Percentiles rank a stretch among this genome's conserved stretches.
phyloP scores from a whole-genome alignment of 2,888 invertebrate species.

The Hipparchia sbordonii region DNA sequence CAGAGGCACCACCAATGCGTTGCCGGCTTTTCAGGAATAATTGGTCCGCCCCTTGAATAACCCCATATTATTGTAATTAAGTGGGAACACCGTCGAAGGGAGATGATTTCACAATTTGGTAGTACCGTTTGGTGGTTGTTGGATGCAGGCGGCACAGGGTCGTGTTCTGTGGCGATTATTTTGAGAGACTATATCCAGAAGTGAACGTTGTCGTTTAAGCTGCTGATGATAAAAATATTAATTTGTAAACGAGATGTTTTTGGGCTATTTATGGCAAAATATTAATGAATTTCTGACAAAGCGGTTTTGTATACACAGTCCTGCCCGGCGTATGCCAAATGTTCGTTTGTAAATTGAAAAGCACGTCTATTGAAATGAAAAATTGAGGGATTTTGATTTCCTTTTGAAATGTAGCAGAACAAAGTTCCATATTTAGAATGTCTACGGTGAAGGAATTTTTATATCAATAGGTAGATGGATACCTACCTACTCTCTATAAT shows the following conservation, averaged over 20 bases:
- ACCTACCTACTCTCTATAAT: no score
- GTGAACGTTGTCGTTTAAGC: no score
- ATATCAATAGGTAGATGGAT: background rate
- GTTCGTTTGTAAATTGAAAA: conserved; percentile 9
- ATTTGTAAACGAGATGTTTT: background rate
- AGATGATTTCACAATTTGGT: no score
- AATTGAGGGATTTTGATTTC: conserved; percentile 12
- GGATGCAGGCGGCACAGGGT: no score
- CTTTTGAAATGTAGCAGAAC: background rate
- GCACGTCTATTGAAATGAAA: conserved; percentile 9
- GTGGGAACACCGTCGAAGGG: no score
- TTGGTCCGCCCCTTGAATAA: no score
- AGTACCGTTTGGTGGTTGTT: no score
- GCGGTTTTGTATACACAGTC: background rate
- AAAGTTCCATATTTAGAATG: background rate
- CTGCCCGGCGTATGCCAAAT: conserved; percentile 6
- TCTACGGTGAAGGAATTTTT: background rate
- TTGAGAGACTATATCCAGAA: no score
- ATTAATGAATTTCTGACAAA: conserved; percentile 14
- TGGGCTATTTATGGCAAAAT: background rate
- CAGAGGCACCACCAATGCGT: no score
- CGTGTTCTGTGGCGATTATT: no score
- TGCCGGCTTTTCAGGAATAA: no score
- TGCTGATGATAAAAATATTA: background rate
- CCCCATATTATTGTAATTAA: no score